Evolutionary conservation across 1,140 invertebrate genomes (phyloP), one percentile per base, ranked within the genome.

Genomic region (Trissolcus basalis): DNA sequence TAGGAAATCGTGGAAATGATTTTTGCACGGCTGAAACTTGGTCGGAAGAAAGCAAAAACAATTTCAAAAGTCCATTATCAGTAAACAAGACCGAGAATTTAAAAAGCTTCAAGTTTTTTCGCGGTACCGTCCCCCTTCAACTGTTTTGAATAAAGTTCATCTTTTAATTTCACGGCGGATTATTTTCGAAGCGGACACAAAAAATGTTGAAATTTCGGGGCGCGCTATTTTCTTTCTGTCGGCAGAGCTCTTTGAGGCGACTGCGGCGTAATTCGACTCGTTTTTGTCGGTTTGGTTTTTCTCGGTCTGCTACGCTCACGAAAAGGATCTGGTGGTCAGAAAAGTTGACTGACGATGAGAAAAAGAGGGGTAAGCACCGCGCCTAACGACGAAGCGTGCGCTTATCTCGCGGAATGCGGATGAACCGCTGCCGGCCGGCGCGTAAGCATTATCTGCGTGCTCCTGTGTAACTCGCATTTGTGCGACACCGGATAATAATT

Each of bases 381-480:
- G 49, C 63, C 41, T 70, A 76, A 76, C 73, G 71, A 54, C 41
- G 59, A 36, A 72, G 63, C 68, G 67, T 48, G 55, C 59, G 48
- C 60, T 67, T 39, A 59, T 56, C 70, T 67, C 74, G 48, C 67
- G 74, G 74, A 77, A 77, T 77, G 74, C 74, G 74, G 74, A 77
- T 77, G 74, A 77, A 51, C 36, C 61, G 58, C 61, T 32, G 70
- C 63, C 48, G 49, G 63, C 58, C 43, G 50, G 55, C 61, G 58
- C 63, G 58, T 33, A 48, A 47, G 60, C 54, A 65, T 69, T 55
- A 70, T 70, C 59, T 54, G 51, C 56, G 45, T 67, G 60, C 67
- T 51, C 60, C 61, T 27, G 19, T 6, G 19, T 53, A 43, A 45
- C 35, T 61, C 61, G 56, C 63, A 67, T 77, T 68, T 68, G 68